Percentiles rank a stretch among this genome's conserved stretches.
Conservation (phyloP, 1,140 invertebrate genomes). For the Chelonus insularis region DNA sequence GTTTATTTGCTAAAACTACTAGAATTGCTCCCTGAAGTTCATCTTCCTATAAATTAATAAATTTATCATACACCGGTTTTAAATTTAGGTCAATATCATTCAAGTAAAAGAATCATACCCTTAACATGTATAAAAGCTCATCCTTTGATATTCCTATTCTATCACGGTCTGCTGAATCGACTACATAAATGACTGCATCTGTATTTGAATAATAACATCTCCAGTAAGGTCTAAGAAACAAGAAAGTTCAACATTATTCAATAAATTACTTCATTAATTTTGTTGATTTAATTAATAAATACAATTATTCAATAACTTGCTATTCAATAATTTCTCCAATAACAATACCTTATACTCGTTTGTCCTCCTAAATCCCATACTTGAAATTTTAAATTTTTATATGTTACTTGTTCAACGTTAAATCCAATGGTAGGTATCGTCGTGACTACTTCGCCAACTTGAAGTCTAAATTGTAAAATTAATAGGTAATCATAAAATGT, state of each 20-base stretch:
- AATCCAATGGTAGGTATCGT: slow-evolving; percentile 99
- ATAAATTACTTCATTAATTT: slow-evolving; percentile 7
- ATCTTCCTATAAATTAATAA: slow-evolving; percentile 76
- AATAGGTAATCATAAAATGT: slow-evolving; percentile 19
- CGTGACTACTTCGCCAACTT: slow-evolving; percentile 99
- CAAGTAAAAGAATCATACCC: too few species aligned
- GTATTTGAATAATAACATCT: slow-evolving; percentile 99
- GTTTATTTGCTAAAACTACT: slow-evolving; percentile 98
- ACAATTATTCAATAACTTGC: too few species aligned
- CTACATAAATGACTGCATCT: slow-evolving; percentile 99
- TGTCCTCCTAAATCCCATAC: slow-evolving; percentile 99
- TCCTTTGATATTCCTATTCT: slow-evolving; percentile 99
- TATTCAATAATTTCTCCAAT: too few species aligned
- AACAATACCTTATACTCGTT: slow-evolving; percentile 83
- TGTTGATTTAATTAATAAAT: too few species aligned
- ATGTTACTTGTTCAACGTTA: slow-evolving; percentile 96
- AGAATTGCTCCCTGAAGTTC: slow-evolving; percentile 94
- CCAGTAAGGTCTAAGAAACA: slow-evolving; percentile 93
- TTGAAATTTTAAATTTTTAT: slow-evolving; percentile 96
- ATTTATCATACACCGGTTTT: too few species aligned
- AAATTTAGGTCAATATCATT: too few species aligned
- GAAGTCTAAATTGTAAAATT: slow-evolving; percentile 64
- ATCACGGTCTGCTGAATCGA: slow-evolving; percentile 98
- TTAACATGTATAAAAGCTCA: slow-evolving; percentile 95
- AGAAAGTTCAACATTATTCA: slow-evolving; percentile 44